phyloP scores from a whole-genome alignment of 1,140 invertebrate species.

The Parasteatoda tepidariorum region DNA sequence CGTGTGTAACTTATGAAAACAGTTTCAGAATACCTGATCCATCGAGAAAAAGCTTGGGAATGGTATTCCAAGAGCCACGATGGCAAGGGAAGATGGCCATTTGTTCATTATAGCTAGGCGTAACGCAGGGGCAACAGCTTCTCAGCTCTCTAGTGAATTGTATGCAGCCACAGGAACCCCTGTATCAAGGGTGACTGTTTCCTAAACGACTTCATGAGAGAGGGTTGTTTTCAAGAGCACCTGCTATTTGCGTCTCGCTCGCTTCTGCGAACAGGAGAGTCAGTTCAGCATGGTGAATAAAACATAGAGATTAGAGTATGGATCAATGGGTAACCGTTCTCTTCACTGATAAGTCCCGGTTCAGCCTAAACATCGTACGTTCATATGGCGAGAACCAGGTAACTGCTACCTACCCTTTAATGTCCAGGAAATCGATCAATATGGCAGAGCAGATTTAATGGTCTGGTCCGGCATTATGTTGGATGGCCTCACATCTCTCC shows the following conservation, averaged over 20 bases:
- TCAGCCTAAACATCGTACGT: not conserved
- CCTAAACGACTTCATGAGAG: not conserved
- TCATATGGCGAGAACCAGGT: too few species aligned
- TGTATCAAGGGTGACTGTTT: not conserved
- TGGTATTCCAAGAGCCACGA: too few species aligned
- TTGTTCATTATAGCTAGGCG: not conserved
- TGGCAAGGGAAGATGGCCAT: too few species aligned
- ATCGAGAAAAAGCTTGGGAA: too few species aligned
- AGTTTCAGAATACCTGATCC: too few species aligned
- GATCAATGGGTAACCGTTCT: not conserved
- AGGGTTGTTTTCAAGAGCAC: not conserved
- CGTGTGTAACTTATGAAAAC: too few species aligned
- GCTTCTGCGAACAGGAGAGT: not conserved
- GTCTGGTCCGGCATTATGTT: not conserved
- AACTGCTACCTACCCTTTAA: too few species aligned
- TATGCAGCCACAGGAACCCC: too few species aligned
- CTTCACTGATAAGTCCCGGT: not conserved
- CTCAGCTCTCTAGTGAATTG: not conserved
- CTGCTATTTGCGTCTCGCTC: not conserved
- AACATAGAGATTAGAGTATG: constrained; percentile 3
- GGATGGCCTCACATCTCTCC: not conserved
- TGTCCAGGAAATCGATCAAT: too few species aligned
- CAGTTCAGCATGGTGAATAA: not conserved
- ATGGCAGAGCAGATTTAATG: not conserved
- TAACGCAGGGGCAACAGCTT: not conserved